Conservation (phyloP, 2,888 invertebrate genomes). For the Trichogramma evanescens region DNA sequence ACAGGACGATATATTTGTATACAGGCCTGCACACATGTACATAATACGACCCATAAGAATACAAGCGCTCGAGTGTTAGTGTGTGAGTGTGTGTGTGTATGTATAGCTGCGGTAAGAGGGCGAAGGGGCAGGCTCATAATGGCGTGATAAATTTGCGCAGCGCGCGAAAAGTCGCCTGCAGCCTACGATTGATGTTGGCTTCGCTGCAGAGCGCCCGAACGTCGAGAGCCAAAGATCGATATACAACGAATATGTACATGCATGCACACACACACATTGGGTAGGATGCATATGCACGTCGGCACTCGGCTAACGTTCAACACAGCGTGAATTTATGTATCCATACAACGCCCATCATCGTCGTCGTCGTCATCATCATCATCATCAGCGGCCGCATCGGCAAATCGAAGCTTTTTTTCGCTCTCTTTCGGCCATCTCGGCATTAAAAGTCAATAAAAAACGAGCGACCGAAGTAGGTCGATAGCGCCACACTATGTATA, state of each 20-base stretch:
- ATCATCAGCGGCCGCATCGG: no score
- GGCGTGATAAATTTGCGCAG: slow-evolving; percentile 16
- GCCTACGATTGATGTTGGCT: neutral
- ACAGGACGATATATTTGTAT: no score
- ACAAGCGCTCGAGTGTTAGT: no score
- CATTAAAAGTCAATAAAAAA: slow-evolving; percentile 22
- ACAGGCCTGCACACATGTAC: no score
- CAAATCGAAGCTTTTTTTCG: neutral
- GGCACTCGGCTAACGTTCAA: no score
- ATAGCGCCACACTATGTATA: neutral
- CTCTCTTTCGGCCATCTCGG: neutral
- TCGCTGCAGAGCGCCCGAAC: neutral
- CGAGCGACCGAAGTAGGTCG: slow-evolving; percentile 14
- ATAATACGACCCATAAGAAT: no score
- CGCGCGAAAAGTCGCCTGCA: slow-evolving; percentile 9
- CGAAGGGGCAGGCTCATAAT: slow-evolving; percentile 5
- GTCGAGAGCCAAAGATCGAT: neutral
- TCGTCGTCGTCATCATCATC: no score
- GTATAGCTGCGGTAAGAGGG: slow-evolving; percentile 1
- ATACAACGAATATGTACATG: no score
- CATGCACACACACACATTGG: no score
- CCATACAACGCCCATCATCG: no score
- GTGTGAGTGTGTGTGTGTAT: neutral
- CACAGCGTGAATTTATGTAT: no score
- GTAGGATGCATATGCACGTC: no score